These are phyloP conservation scores for Halcyon malimbica DNA, from an alignment of 2,113 vertebrate species.

Conservation along the genomic window DNA sequence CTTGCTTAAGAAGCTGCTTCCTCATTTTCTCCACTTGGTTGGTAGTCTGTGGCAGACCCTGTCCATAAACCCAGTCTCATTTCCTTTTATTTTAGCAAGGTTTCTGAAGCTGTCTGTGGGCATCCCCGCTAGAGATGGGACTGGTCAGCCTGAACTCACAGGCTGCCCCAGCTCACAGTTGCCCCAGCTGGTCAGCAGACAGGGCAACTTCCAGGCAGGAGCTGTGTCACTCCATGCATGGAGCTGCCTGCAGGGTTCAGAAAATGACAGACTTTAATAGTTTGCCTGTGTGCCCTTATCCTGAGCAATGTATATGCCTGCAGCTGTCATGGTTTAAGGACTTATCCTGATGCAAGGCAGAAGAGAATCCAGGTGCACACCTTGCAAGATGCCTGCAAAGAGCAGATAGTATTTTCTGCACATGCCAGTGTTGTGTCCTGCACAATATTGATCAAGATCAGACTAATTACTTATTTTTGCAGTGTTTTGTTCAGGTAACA, in stretches of 20 bases:
- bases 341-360: not conserved
- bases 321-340: not conserved
- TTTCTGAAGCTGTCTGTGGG: not conserved
- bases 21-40: not conserved
- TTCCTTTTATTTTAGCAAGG: not conserved
- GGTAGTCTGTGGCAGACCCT: not conserved
- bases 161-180: not conserved
- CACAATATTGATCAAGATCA: not conserved
- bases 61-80: not conserved
- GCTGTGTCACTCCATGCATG: not conserved
- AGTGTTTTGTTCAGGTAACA: not conserved
- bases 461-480: not conserved
- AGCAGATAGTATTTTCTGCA: not conserved
- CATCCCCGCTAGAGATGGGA: not conserved
- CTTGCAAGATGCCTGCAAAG: not conserved
- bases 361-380: not conserved
- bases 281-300: not conserved
- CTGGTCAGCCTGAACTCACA: not conserved
- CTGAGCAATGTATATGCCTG: not conserved
- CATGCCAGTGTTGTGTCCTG: not conserved
- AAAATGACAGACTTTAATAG: not conserved
- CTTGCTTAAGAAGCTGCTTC: not conserved
- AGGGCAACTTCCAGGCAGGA: not conserved
- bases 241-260: not conserved
- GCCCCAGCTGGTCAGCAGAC: not conserved